These are phyloP conservation scores for Campaea margaritaria DNA, from an alignment of 2,888 invertebrate species.

Conservation along the genomic window DNA sequence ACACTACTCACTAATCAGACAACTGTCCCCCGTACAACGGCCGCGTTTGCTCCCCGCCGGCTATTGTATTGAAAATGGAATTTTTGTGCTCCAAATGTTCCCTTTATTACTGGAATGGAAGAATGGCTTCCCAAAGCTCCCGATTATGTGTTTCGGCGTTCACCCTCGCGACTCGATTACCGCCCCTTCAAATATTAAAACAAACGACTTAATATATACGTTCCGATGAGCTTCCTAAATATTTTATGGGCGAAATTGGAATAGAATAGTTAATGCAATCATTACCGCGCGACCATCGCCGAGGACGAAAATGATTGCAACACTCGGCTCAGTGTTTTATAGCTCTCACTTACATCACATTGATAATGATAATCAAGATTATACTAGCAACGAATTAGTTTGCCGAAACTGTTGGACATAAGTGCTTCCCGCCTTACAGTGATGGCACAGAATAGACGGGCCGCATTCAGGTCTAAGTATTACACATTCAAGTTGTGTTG, in stretches of 20 bases:
- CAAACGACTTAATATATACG: conserved; percentile 36
- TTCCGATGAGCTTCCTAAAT: conserved; percentile 31
- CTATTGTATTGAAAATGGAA: conserved; percentile 26
- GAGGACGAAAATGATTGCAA: too few species aligned
- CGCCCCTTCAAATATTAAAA: conserved; percentile 40
- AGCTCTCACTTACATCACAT: too few species aligned
- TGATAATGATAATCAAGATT: too few species aligned
- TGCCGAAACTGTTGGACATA: too few species aligned
- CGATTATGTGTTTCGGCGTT: conserved; percentile 21
- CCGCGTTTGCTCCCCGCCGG: not conserved
- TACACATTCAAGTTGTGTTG: too few species aligned
- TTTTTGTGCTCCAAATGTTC: conserved; percentile 27
- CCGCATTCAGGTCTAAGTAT: too few species aligned
- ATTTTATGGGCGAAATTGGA: conserved; percentile 34
- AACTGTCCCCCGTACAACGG: not conserved
- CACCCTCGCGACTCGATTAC: conserved; percentile 35
- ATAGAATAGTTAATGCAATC: conserved; percentile 34
- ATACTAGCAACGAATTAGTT: too few species aligned
- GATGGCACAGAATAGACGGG: too few species aligned
- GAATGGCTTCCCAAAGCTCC: conserved; percentile 22
- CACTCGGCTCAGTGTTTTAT: too few species aligned
- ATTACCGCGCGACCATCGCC: conserved; percentile 6
- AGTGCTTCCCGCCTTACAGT: too few species aligned
- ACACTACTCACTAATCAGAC: conserved; percentile 9
- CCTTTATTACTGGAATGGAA: conserved; percentile 22